phyloP scores from a whole-genome alignment of 1,140 invertebrate genomes.

The Sitophilus oryzae region DNA sequence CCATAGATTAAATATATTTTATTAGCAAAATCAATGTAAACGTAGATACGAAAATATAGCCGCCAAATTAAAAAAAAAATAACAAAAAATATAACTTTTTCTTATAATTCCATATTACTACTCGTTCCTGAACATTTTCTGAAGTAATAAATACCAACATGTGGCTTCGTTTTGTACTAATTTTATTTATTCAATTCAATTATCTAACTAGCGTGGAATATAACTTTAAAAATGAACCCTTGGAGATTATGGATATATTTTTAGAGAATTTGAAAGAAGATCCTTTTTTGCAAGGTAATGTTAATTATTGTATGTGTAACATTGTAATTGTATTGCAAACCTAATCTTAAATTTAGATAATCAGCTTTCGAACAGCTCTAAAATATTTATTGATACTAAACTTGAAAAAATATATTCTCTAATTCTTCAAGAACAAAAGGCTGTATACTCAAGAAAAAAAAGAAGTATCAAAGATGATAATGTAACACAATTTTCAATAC shows the following conservation, averaged over 20 bases:
- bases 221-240: slow-evolving; percentile 11
- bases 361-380: slow-evolving; percentile 16
- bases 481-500: slow-evolving; percentile 6
- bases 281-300: slow-evolving; percentile 28
- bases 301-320: background rate
- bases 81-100: too few species aligned
- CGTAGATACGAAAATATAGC: too few species aligned
- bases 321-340: too few species aligned
- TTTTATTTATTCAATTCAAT: slow-evolving; percentile 1
- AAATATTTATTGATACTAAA: slow-evolving; percentile 31
- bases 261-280: slow-evolving; percentile 33
- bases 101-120: too few species aligned
- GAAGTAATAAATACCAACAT: too few species aligned
- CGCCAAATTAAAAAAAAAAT: too few species aligned
- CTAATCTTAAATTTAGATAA: too few species aligned
- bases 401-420: slow-evolving; percentile 31
- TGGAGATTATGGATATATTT: slow-evolving; percentile 4
- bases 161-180: slow-evolving; percentile 2
- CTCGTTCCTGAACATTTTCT: too few species aligned
- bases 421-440: slow-evolving; percentile 18
- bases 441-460: slow-evolving; percentile 17
- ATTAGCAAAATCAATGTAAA: too few species aligned
- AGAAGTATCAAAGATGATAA: slow-evolving; percentile 19
- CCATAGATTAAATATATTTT: too few species aligned
- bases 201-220: too few species aligned